These are phyloP conservation scores for Spodoptera littoralis DNA, from an alignment of 2,888 invertebrate genomes.

Conservation along the genomic window DNA sequence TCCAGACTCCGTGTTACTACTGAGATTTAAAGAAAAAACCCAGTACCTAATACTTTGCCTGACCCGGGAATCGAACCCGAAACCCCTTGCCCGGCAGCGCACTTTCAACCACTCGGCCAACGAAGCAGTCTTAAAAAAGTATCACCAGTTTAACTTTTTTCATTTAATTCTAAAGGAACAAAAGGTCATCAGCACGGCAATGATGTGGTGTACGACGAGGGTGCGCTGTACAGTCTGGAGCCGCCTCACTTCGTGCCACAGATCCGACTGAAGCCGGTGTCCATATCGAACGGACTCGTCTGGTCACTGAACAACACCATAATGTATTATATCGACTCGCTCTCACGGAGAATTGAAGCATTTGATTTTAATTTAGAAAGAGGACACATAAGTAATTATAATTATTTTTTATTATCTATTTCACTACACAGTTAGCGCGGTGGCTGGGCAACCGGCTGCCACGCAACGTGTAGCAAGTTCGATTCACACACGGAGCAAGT, in stretches of 20 bases:
- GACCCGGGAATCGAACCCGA: no score
- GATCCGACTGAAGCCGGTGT: constrained; percentile 70
- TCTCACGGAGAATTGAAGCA: constrained; percentile 83
- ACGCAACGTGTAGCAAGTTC: no score
- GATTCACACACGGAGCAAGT: no score
- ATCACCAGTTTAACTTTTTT: no score
- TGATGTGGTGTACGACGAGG: constrained; percentile 36
- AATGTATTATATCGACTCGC: constrained; percentile 92
- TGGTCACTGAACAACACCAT: constrained; percentile 86
- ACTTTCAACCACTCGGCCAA: no score
- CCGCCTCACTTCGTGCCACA: constrained; percentile 58
- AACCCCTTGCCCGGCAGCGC: no score
- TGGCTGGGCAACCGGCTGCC: no score
- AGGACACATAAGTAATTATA: constrained; percentile 66
- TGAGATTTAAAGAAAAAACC: no score
- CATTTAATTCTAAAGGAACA: constrained; percentile 32
- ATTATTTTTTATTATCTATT: background rate
- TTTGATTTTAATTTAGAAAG: constrained; percentile 89
- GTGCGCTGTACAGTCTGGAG: constrained; percentile 71
- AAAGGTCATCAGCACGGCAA: constrained; percentile 49
- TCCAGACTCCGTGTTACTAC: no score
- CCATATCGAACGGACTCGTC: constrained; percentile 91
- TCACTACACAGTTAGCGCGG: no score
- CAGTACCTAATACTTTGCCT: no score
- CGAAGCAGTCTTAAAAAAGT: no score